Conservation (phyloP, 2,113 vertebrate genomes). For the Plecturocebus donacophilus region DNA sequence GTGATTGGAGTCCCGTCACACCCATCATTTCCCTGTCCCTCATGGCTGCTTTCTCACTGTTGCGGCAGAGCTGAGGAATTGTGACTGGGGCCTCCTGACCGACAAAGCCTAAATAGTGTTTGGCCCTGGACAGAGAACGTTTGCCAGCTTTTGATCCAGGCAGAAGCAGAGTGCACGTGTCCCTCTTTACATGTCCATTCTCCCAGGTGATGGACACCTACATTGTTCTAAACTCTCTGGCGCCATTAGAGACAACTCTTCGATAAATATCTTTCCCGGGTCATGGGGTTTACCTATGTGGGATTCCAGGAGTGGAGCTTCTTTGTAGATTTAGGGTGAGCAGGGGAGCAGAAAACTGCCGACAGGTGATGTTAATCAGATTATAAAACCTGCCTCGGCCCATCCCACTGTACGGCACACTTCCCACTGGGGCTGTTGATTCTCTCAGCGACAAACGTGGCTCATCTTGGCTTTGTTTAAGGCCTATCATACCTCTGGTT, state of each 20-base stretch:
- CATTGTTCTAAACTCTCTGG: neutral
- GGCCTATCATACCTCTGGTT: too few species aligned
- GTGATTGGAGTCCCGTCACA: neutral
- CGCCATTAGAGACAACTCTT: too few species aligned
- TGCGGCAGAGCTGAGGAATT: fast-evolving
- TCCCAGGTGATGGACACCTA: neutral
- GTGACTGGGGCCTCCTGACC: neutral
- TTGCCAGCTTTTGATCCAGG: neutral
- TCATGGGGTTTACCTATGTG: neutral
- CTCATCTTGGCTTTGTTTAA: neutral
- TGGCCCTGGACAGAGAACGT: neutral
- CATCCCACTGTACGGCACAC: neutral
- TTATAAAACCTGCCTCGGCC: neutral
- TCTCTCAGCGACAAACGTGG: neutral
- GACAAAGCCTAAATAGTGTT: fast-evolving
- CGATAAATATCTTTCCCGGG: fast-evolving
- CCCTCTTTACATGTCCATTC: fast-evolving
- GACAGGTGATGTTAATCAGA: neutral
- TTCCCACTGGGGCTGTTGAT: neutral
- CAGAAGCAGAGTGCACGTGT: fast-evolving
- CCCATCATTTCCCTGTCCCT: fast-evolving
- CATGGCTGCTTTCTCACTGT: fast-evolving
- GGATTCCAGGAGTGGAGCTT: neutral
- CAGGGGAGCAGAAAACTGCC: neutral
- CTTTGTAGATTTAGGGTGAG: neutral